Evolutionary conservation across 2,113 vertebrate genomes (phyloP).

Genomic region (Nothocercus nigrocapillus): DNA sequence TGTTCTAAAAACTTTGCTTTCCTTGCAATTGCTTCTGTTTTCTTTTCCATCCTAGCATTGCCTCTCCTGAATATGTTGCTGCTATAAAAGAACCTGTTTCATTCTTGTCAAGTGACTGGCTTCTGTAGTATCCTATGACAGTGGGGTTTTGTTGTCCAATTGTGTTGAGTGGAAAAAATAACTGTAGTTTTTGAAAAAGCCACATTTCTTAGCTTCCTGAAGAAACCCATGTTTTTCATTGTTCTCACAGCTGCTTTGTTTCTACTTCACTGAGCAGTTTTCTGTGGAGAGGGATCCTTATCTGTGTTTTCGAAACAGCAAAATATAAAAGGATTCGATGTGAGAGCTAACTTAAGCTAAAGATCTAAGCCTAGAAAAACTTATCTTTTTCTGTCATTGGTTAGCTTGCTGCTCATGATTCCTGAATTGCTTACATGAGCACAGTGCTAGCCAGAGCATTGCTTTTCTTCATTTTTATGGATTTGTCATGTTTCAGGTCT

Average conservation of each 20-base stretch:
- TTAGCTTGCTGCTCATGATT: neutral
- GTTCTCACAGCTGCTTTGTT: neutral
- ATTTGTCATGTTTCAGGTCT: neutral
- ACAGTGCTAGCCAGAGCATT: neutral
- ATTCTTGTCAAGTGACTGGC: neutral
- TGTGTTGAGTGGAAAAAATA: neutral
- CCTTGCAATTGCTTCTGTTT: neutral
- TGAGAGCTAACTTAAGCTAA: neutral
- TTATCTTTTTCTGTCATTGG: neutral
- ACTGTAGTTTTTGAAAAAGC: neutral
- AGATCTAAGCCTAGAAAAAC: neutral
- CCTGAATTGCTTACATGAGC: neutral
- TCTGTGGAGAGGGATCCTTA: neutral
- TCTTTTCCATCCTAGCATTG: neutral
- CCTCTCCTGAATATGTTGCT: neutral
- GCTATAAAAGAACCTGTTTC: neutral
- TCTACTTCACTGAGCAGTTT: neutral
- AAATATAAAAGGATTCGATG: neutral
- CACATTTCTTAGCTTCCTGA: neutral
- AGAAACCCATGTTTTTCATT: neutral
- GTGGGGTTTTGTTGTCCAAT: neutral
- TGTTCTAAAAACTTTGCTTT: neutral
- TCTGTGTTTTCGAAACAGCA: neutral
- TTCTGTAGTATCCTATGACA: accelerated
- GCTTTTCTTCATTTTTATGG: neutral